Conservation (phyloP, 2,113 vertebrate genomes). For the Motacilla tschutschensis region DNA sequence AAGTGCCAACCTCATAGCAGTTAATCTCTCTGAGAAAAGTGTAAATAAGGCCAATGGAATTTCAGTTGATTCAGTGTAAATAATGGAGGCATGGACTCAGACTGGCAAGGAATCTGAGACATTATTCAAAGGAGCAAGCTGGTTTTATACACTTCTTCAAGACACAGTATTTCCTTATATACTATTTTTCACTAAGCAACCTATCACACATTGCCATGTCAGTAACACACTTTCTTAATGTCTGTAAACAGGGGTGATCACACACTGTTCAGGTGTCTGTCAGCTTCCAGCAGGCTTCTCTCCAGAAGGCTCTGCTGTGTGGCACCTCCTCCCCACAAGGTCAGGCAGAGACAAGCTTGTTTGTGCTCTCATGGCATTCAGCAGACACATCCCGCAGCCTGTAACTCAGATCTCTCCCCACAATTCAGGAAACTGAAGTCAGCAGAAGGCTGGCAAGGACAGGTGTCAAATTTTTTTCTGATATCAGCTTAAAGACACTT, state of each 20-base stretch:
- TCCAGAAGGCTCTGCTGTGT: not conserved
- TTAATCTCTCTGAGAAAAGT: not conserved
- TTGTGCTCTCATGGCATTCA: not conserved
- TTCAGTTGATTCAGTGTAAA: not conserved
- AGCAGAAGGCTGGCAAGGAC: not conserved
- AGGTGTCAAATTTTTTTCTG: not conserved
- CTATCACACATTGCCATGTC: not conserved
- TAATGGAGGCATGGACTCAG: not conserved
- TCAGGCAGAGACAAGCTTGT: not conserved
- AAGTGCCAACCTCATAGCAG: not conserved
- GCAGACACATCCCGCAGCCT: not conserved
- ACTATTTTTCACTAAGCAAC: not conserved
- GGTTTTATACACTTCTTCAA: not conserved
- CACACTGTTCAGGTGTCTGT: fast-evolving
- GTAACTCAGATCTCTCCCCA: not conserved
- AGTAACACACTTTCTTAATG: not conserved
- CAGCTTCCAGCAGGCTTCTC: not conserved
- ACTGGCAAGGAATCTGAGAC: no score
- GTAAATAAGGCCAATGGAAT: not conserved
- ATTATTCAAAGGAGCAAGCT: not conserved
- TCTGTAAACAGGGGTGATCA: not conserved
- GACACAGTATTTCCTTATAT: not conserved
- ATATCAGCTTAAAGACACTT: not conserved
- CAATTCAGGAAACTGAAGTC: not conserved
- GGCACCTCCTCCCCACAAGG: not conserved